These are phyloP conservation scores for Vesta saturnalis DNA, from an alignment of 2,888 invertebrate species.

Conservation along the genomic window DNA sequence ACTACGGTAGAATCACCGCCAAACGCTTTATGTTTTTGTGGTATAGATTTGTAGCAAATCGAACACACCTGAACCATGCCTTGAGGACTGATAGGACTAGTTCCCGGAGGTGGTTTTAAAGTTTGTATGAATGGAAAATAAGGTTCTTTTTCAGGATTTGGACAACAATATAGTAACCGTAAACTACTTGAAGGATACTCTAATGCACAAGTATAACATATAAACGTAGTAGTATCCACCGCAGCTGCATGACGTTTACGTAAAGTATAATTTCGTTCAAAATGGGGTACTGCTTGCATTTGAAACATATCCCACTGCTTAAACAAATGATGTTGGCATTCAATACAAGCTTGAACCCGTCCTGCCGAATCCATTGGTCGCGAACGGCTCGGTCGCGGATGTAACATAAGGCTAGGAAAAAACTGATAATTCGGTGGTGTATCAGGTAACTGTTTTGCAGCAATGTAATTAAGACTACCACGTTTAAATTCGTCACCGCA, in stretches of 20 bases:
- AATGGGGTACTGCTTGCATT: conserved; percentile 73
- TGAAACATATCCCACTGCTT: conserved; percentile 85
- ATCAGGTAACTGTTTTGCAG: conserved; percentile 66
- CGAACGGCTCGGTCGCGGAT: conserved; percentile 86
- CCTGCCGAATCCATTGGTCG: conserved; percentile 84
- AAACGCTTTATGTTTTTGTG: conserved; percentile 79
- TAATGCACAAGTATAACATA: conserved; percentile 90
- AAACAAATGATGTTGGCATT: conserved; percentile 85
- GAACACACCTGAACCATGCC: conserved; percentile 91
- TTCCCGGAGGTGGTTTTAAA: conserved; percentile 82
- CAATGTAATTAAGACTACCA: conserved; percentile 79
- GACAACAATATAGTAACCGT: conserved; percentile 84
- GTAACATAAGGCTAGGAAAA: conserved; percentile 80
- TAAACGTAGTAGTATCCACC: conserved; percentile 76
- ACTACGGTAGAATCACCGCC: conserved; percentile 59
- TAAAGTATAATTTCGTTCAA: conserved; percentile 82
- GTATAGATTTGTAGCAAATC: conserved; percentile 85
- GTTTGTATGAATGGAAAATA: conserved; percentile 90
- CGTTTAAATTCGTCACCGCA: conserved; percentile 89
- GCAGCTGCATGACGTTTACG: conserved; percentile 78
- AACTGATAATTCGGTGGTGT: conserved; percentile 68
- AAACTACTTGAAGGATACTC: conserved; percentile 83
- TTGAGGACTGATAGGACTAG: conserved; percentile 89
- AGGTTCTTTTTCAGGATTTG: conserved; percentile 86
- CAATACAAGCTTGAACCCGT: conserved; percentile 81